phyloP scores from a whole-genome alignment of 1,140 invertebrate genomes.

The Mycetomoellerius zeteki region DNA sequence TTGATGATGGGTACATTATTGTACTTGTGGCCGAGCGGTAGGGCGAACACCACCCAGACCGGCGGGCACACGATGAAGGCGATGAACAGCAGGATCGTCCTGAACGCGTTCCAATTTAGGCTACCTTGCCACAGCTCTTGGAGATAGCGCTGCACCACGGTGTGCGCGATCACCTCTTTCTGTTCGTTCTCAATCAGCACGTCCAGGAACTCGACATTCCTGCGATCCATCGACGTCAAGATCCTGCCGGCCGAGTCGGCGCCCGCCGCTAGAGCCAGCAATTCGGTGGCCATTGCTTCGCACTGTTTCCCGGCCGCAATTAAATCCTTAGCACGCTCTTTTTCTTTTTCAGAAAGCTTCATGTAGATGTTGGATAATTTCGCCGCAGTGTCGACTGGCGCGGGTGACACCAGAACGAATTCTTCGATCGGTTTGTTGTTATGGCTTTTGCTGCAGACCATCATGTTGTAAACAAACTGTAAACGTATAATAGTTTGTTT shows the following conservation, averaged over 20 bases:
- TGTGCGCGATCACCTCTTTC: conserved; percentile 97
- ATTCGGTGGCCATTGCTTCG: conserved; percentile 98
- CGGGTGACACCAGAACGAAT: conserved; percentile 98
- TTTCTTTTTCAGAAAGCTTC: conserved; percentile 96
- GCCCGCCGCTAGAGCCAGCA: conserved; percentile 97
- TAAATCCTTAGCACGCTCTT: conserved; percentile 98
- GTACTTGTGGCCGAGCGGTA: conserved; percentile 98
- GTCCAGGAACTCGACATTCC: conserved; percentile 98
- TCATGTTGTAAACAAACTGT: conserved; percentile 99
- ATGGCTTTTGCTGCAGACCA: conserved; percentile 99
- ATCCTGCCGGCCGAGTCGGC: conserved; percentile 97
- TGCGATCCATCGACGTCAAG: conserved; percentile 95
- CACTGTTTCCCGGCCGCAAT: conserved; percentile 98
- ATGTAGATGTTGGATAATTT: conserved; percentile 98
- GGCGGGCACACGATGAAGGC: conserved; percentile 97
- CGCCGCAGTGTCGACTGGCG: conserved; percentile 98
- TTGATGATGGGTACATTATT: conserved; percentile 99
- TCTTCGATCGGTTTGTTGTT: conserved; percentile 99
- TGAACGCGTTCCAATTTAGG: conserved; percentile 98
- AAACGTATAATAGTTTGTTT: conserved; percentile 29
- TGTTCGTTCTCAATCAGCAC: conserved; percentile 99
- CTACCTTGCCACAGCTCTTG: conserved; percentile 98
- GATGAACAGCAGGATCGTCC: conserved; percentile 96
- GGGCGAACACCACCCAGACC: conserved; percentile 98
- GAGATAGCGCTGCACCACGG: conserved; percentile 95